Evolutionary conservation across 2,797 vertebrate genomes (phyloP), one percentile per base, ranked within the genome.

Genomic region (Peromyscus melanophrys): DNA sequence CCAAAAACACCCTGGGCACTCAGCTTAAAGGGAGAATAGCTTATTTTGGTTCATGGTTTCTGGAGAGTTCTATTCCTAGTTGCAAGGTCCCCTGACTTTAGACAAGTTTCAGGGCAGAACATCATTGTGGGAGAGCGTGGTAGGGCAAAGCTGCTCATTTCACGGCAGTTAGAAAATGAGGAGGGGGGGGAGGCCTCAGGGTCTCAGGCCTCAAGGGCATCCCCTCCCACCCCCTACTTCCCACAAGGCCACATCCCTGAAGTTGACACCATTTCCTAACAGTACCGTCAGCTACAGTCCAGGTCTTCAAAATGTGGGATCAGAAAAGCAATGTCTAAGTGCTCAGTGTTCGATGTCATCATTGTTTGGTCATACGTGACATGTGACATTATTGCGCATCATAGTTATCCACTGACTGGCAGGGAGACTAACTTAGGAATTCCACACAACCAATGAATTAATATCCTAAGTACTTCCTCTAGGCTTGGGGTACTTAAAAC

Each of bases 361-460:
- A 63, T 3, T 55, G 29, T 63, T 75, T 40, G 55, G 40, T 76
- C 84, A 92, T 11, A 9, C 77, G 52, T 43, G 49, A 57, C 59
- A 77, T 2, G 8, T 59, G 71, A 89, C 92, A 37, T 86, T 73
- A 59, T 73, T 37, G 34, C 75, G 29, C 46, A 75, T 91, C 71
- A 90, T 85, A 85, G 69, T 94, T 90, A 90, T 43, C 93, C 87
- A 95, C 93, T 65, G 12, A 94, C 90, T 89, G 85, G 85, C 92
- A 95, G 6, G 17, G 84, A 97, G 77, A 95, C 77, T 80, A 96
- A 86, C 87, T 89, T 90, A 88, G 77, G 77, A 97, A 96, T 96
- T 92, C 78, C 31, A 63, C 14, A 65, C 90, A 97, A 89, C 88
- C 81, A 37, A 71, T 87, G 75, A 96, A 86, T 95, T 93, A 94